Conservation (phyloP, 2,888 invertebrate species). For the Arrhopalites spinosus region DNA sequence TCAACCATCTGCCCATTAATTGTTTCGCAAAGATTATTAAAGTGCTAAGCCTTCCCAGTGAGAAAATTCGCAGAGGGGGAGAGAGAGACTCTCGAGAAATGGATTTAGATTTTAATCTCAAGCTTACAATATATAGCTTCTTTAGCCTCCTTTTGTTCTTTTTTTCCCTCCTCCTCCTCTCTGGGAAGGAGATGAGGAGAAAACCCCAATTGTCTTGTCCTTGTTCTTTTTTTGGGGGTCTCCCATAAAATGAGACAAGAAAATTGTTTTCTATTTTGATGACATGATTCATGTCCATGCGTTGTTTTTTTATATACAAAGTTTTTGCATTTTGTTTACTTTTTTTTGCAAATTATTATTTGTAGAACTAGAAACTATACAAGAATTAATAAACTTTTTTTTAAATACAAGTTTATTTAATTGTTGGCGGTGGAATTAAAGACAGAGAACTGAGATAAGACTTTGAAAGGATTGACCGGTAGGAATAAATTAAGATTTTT, state of each 20-base stretch:
- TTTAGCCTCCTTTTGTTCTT: not conserved
- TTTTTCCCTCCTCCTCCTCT: not conserved
- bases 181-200: too few species aligned
- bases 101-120: conserved; percentile 23
- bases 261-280: not conserved
- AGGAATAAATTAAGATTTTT: too few species aligned
- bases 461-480: too few species aligned
- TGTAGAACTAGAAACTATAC: too few species aligned
- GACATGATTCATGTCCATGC: too few species aligned
- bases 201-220: not conserved
- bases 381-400: too few species aligned
- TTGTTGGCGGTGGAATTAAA: too few species aligned
- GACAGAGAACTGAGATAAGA: too few species aligned
- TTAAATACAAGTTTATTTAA: too few species aligned
- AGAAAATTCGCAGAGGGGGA: conserved; percentile 19
- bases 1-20: conserved; percentile 33
- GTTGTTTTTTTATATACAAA: too few species aligned
- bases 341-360: too few species aligned
- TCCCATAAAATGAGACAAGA: not conserved
- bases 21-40: conserved; percentile 32
- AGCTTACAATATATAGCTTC: not conserved
- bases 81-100: conserved; percentile 8
- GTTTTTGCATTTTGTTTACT: too few species aligned
- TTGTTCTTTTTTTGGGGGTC: not conserved
- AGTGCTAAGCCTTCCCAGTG: conserved; percentile 32